Percentiles rank a stretch among this genome's conserved stretches.
These are phyloP conservation scores for Chymomyza costata DNA, from an alignment of 1,140 invertebrate species.

Conservation along the genomic window DNA sequence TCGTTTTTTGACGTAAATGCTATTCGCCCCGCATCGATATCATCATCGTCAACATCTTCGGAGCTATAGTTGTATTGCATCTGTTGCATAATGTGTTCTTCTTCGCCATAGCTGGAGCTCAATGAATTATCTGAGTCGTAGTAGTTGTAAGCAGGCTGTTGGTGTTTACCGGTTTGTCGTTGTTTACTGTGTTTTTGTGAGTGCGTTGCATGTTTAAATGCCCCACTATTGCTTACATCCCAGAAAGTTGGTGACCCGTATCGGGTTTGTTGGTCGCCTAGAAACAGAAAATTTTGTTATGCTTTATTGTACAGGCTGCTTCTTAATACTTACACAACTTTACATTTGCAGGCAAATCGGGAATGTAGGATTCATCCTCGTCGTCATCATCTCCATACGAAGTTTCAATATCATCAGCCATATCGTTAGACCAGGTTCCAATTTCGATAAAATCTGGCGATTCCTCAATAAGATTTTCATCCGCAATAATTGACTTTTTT, in stretches of 20 bases:
- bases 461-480: constrained; percentile 55
- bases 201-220: constrained; percentile 14
- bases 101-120: constrained; percentile 56
- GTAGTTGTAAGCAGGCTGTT: constrained; percentile 34
- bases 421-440: constrained; percentile 94
- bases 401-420: constrained; percentile 78
- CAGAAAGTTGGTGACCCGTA: constrained; percentile 77
- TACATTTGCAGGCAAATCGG: constrained; percentile 76
- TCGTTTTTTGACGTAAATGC: constrained; percentile 89
- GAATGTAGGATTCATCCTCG: constrained; percentile 63
- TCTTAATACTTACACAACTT: constrained; percentile 75
- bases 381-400: constrained; percentile 59
- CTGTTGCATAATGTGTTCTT: constrained; percentile 25
- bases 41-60: constrained; percentile 48
- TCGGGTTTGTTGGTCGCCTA: constrained; percentile 65
- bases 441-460: constrained; percentile 83
- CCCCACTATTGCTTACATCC: constrained; percentile 57
- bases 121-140: constrained; percentile 68
- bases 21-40: constrained; percentile 77
- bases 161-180: neutral
- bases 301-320: neutral
- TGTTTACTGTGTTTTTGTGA: constrained; percentile 4
- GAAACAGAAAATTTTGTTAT: neutral
- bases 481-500: constrained; percentile 62
- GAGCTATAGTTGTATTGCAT: constrained; percentile 38